These are phyloP conservation scores for Lethenteron reissneri DNA, from an alignment of 2,113 vertebrate genomes.

Conservation along the genomic window DNA sequence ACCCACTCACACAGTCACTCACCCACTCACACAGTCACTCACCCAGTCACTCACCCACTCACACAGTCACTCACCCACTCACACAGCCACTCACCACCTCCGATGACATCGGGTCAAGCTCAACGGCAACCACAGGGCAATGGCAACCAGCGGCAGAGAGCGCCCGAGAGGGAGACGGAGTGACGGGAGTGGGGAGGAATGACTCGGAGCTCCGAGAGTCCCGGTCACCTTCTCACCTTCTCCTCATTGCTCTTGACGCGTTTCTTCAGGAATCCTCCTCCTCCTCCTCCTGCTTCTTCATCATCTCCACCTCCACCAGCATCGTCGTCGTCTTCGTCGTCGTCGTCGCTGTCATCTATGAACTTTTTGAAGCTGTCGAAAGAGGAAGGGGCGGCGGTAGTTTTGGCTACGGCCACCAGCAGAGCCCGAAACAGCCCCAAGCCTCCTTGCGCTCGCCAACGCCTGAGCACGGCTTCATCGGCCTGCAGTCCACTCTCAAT, in stretches of 20 bases:
- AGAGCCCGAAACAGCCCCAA: background rate
- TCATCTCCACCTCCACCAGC: too few species aligned
- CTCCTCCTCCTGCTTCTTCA: background rate
- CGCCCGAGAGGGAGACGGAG: background rate
- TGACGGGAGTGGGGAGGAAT: background rate
- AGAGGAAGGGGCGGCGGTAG: background rate
- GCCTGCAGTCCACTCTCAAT: too few species aligned
- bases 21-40: too few species aligned
- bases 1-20: too few species aligned
- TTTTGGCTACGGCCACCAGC: background rate
- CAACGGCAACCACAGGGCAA: too few species aligned
- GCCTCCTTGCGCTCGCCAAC: too few species aligned
- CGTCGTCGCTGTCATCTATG: slow-evolving; percentile 36
- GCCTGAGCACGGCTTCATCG: too few species aligned
- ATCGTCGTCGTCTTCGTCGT: slow-evolving; percentile 15
- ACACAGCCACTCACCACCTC: too few species aligned
- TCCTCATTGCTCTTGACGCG: slow-evolving; percentile 36
- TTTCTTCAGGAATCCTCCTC: slow-evolving; percentile 26
- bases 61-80: too few species aligned
- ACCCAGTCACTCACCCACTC: too few species aligned
- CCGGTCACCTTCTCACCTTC: slow-evolving; percentile 24
- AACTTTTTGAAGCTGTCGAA: slow-evolving; percentile 37
- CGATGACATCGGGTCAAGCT: too few species aligned
- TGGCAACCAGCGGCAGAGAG: background rate
- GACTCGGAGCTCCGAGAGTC: background rate